A percentile compares a stretch with the other conserved stretches of the same genome.
Conservation (phyloP, 2,888 invertebrate species). For the Idaea biselata region DNA sequence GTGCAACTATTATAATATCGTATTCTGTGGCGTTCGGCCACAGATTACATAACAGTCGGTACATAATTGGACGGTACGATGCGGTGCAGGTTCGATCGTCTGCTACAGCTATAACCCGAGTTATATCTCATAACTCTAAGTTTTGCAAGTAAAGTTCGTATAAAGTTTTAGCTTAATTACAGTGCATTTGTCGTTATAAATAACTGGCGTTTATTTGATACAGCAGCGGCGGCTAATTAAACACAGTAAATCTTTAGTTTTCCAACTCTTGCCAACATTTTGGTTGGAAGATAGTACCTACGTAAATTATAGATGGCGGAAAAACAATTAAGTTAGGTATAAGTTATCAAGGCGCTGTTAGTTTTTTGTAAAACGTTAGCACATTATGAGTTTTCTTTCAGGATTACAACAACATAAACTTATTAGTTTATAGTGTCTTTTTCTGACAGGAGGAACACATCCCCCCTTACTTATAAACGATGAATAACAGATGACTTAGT, state of each 20-base stretch:
- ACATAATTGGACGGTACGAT: too few species aligned
- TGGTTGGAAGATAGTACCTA: slow-evolving; percentile 19
- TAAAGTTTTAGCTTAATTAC: slow-evolving; percentile 7
- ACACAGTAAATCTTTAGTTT: slow-evolving; percentile 17
- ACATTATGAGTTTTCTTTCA: slow-evolving; percentile 15
- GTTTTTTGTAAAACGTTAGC: slow-evolving; percentile 12
- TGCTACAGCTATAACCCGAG: too few species aligned
- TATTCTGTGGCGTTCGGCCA: too few species aligned
- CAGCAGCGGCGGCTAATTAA: slow-evolving; percentile 8
- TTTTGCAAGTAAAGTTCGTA: neutral
- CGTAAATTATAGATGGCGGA: slow-evolving; percentile 24
- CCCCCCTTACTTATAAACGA: too few species aligned
- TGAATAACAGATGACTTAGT: too few species aligned
- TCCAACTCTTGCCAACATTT: slow-evolving; percentile 22
- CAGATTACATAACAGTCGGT: too few species aligned
- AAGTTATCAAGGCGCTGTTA: slow-evolving; percentile 17
- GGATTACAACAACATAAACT: slow-evolving; percentile 6
- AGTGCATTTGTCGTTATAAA: slow-evolving; percentile 7
- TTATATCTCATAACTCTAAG: too few species aligned
- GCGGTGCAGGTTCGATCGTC: too few species aligned
- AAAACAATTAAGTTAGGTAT: slow-evolving; percentile 22
- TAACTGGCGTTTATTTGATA: neutral
- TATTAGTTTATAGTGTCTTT: too few species aligned
- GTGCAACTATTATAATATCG: too few species aligned
- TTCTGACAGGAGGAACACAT: too few species aligned